These are phyloP conservation scores for Caloenas nicobarica DNA, from an alignment of 2,113 vertebrate species.

Conservation along the genomic window DNA sequence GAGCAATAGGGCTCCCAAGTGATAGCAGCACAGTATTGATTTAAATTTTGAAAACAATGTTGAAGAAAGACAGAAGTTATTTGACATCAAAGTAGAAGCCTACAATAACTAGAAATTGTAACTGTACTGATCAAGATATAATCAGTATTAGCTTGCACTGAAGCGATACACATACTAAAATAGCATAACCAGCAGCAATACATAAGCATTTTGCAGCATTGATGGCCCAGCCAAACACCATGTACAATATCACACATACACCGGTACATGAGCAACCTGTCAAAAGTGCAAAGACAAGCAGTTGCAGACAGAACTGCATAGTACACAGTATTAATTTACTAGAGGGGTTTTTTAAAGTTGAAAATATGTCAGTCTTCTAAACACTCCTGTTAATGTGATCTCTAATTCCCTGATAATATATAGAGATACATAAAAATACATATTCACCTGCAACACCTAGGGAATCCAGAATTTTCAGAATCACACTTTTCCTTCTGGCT, in stretches of 20 bases:
- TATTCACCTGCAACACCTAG: neutral
- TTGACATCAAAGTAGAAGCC: neutral
- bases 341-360: neutral
- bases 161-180: neutral
- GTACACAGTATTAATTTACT: neutral
- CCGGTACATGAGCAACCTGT: accelerated
- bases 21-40: neutral
- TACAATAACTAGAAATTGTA: neutral
- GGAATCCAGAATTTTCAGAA: neutral
- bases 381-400: neutral
- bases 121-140: neutral
- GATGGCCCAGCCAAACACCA: neutral
- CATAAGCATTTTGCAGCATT: neutral
- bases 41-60: neutral
- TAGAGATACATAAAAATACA: neutral
- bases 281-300: neutral
- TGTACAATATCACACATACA: too few species aligned
- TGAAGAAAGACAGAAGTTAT: neutral
- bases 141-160: neutral
- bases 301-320: neutral
- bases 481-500: neutral
- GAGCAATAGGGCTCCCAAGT: neutral
- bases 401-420: neutral
- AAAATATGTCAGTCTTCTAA: neutral
- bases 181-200: neutral